Evolutionary conservation across 1,140 invertebrate genomes (phyloP), one percentile per base, ranked within the genome.

Genomic region (Asbolus verrucosus): DNA sequence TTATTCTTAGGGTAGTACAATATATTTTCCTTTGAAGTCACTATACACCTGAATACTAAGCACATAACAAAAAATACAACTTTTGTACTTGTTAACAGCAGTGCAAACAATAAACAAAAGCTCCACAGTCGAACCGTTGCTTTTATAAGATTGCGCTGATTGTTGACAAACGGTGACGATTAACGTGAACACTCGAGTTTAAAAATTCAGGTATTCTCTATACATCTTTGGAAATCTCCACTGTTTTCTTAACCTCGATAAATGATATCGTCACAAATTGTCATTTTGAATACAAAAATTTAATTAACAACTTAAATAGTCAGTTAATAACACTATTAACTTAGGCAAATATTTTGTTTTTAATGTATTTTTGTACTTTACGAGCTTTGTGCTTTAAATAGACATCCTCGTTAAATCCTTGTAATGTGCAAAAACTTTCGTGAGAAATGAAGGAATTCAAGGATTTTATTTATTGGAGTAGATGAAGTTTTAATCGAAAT

Each of bases 71-170:
- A 18, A 8, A 46, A 19, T n/a, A 9, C 41, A 11, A 16, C 41
- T 16, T 18, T 16, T 46, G 41, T 19, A 46, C 9, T 46, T 9
- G 41, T 46, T 46, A 46, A 21, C 41, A 46, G 16, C 15, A 46
- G 41, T 16, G 16, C 18, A 18, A 38, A 38, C 59, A 62, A 62
- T 62, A 62, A 62, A 62, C 30, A 62, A 62, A 62, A 38, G 15
- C 31, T 62, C 59, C 11, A 62, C 59, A 16, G 59, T 33, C 13
- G 18, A 21, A 36, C 30, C 30, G 59, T 62, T 24, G 59, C 59
- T 62, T 62, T 62, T 62, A 62, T 62, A 62, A 38, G 30, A 62
- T 62, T 30, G 18, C 59, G 36, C 13, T 62, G 59, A 62, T 62
- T 62, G 59, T 62, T 62, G 59, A 33, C 30, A 46, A 15, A 46